Evolutionary conservation across 2,888 invertebrate species (phyloP).

Genomic region (Tenthredo mesomela): DNA sequence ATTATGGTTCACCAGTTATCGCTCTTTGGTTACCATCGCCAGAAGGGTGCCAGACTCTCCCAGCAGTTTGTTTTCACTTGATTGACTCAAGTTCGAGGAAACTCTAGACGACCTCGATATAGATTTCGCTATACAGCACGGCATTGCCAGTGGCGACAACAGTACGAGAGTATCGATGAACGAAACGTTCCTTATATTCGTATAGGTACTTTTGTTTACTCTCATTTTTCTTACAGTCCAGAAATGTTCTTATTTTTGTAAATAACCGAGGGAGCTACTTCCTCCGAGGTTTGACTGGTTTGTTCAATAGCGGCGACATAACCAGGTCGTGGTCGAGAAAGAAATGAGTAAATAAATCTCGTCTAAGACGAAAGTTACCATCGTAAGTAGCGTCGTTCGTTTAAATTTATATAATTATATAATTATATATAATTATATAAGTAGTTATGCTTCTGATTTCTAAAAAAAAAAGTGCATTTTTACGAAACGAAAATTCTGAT

Average conservation of each 20-base stretch:
- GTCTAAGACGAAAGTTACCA: background rate
- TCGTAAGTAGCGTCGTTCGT: background rate
- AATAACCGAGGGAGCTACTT: background rate
- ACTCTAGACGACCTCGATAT: slow-evolving; percentile 32
- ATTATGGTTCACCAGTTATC: background rate
- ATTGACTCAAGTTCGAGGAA: slow-evolving; percentile 42
- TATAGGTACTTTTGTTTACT: background rate
- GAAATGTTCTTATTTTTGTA: slow-evolving; percentile 2
- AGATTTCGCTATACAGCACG: slow-evolving; percentile 24
- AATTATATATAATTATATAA: too few species aligned
- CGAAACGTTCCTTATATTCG: background rate
- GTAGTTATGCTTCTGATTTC: background rate
- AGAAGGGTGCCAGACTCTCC: background rate
- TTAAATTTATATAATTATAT: background rate
- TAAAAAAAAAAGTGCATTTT: background rate
- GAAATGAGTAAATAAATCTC: background rate
- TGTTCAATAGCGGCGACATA: too few species aligned
- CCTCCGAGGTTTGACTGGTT: background rate
- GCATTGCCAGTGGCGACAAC: background rate
- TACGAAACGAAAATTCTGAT: background rate
- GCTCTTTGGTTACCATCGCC: slow-evolving; percentile 28
- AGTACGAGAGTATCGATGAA: background rate
- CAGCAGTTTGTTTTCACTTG: slow-evolving; percentile 35
- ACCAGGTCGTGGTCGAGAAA: background rate
- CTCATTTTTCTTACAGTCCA: background rate